A percentile compares a stretch with the other conserved stretches of the same genome.
These are phyloP conservation scores for Eristalis intricaria DNA, from an alignment of 2,888 invertebrate species.

Conservation along the genomic window DNA sequence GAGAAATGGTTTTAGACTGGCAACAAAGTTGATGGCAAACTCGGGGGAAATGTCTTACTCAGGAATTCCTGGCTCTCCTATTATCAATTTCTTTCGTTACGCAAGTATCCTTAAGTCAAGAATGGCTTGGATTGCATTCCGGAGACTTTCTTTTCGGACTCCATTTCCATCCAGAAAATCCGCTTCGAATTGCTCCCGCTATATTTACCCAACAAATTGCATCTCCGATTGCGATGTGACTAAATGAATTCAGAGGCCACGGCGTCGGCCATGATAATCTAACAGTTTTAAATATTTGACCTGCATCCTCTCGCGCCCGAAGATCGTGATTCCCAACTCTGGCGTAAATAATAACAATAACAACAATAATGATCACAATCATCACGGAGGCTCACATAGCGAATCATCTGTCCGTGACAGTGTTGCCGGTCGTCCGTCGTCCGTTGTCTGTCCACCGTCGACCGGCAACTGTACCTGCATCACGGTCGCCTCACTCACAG, in stretches of 20 bases:
- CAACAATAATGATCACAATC: slow-evolving; percentile 68
- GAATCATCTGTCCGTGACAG: slow-evolving; percentile 48
- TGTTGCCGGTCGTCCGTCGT: slow-evolving; percentile 17
- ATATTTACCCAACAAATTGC: slow-evolving; percentile 30
- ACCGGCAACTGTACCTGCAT: slow-evolving; percentile 50
- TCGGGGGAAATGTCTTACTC: background rate
- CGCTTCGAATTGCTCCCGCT: slow-evolving; percentile 4
- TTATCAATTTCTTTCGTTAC: background rate
- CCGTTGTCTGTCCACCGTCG: slow-evolving; percentile 25
- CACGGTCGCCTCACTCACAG: slow-evolving; percentile 40
- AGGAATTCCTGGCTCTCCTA: background rate
- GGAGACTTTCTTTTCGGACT: background rate
- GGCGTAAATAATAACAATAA: slow-evolving; percentile 68
- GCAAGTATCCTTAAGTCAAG: background rate
- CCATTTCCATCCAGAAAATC: background rate
- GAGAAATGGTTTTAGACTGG: too few species aligned
- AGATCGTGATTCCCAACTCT: slow-evolving; percentile 56
- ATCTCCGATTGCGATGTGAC: slow-evolving; percentile 27
- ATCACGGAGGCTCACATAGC: slow-evolving; percentile 48
- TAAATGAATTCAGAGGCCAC: slow-evolving; percentile 28
- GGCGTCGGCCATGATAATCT: slow-evolving; percentile 37
- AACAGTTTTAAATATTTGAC: slow-evolving; percentile 65
- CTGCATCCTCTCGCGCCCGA: slow-evolving; percentile 53
- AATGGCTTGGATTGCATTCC: background rate
- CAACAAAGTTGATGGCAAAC: too few species aligned